Evolutionary conservation across 2,113 vertebrate genomes (phyloP).

Genomic region (Agelaius tricolor): DNA sequence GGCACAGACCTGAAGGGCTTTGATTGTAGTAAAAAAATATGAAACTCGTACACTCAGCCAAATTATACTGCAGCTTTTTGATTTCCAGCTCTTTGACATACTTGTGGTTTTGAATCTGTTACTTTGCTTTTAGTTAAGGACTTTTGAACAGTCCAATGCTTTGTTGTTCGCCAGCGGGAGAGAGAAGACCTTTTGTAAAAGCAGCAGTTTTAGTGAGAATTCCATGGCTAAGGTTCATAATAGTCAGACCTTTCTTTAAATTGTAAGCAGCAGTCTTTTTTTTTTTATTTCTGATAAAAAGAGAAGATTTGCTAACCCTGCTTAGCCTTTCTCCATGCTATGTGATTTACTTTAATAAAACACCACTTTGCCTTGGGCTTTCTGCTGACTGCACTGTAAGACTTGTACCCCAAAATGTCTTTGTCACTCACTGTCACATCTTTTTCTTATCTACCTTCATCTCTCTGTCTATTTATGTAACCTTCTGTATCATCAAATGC

Average conservation of each 20-base stretch:
- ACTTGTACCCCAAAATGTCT: neutral
- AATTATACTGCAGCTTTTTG: neutral
- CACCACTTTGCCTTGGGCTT: neutral
- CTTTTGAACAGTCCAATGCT: neutral
- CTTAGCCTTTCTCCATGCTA: neutral
- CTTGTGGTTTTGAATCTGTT: neutral
- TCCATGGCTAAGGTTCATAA: neutral
- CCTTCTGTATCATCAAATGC: neutral
- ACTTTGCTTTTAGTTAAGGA: neutral
- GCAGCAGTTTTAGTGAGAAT: neutral
- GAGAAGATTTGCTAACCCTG: neutral
- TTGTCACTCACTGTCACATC: neutral
- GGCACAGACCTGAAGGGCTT: neutral
- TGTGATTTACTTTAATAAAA: slow-evolving; percentile 1
- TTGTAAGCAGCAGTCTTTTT: neutral
- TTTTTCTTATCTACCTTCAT: neutral
- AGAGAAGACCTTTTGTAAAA: neutral
- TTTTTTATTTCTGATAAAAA: neutral
- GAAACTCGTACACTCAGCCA: rapidly evolving
- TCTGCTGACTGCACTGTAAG: neutral
- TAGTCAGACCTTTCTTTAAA: neutral
- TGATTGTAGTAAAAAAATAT: neutral
- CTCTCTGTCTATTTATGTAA: neutral
- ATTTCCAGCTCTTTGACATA: neutral
- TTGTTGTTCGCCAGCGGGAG: neutral